A percentile compares a stretch with the other conserved stretches of the same genome.
These are phyloP conservation scores for Musca vetustissima DNA, from an alignment of 1,140 invertebrate species.

Conservation along the genomic window DNA sequence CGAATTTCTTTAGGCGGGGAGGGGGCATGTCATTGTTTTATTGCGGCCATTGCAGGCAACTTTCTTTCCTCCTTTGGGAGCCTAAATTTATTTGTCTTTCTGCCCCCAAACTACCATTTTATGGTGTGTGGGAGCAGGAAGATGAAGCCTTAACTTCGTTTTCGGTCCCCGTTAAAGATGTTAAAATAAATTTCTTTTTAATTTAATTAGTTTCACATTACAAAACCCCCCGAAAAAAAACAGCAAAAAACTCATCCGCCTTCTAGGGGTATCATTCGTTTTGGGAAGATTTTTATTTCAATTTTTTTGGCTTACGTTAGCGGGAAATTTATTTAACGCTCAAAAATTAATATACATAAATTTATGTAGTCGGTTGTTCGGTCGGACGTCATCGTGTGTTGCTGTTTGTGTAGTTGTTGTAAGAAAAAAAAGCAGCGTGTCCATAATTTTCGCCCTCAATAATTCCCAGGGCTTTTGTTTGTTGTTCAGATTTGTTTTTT, in stretches of 20 bases:
- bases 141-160: not conserved
- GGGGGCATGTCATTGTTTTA: no score
- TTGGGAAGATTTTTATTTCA: slow-evolving; percentile 2
- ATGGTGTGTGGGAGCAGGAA: not conserved
- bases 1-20: no score
- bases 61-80: no score
- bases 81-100: not conserved
- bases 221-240: not conserved
- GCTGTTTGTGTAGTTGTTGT: not conserved
- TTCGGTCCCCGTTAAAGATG: slow-evolving; percentile 13
- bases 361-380: not conserved
- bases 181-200: slow-evolving; percentile 25
- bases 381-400: not conserved
- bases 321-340: slow-evolving; percentile 6
- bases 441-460: slow-evolving; percentile 18
- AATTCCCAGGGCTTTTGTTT: slow-evolving; percentile 10
- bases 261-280: not conserved
- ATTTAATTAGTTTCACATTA: slow-evolving; percentile 25
- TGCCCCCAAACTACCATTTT: slow-evolving; percentile 7
- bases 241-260: no score
- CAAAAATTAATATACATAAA: slow-evolving; percentile 22
- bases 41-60: no score
- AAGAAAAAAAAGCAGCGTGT: not conserved
- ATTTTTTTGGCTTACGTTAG: not conserved
- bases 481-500: no score